Percentiles rank a stretch among this genome's conserved stretches.
phyloP scores from a whole-genome alignment of 2,113 vertebrate genomes.

The Zosterops borbonicus region DNA sequence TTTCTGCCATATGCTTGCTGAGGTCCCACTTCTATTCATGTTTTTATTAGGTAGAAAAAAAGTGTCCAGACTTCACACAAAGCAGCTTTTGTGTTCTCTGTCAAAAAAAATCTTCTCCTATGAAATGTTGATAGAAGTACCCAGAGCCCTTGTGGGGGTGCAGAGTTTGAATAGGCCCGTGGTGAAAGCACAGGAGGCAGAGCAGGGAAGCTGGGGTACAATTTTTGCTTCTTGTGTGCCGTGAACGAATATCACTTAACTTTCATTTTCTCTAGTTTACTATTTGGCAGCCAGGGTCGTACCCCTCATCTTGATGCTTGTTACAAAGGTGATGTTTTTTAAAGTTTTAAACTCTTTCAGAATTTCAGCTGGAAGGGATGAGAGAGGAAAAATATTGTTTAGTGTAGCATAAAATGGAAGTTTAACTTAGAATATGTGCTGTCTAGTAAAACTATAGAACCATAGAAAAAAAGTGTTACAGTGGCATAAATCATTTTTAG shows the following conservation, averaged over 20 bases:
- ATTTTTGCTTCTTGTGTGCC: neutral
- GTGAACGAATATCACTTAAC: neutral
- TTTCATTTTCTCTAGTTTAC: neutral
- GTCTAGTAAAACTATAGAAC: conserved; percentile 46
- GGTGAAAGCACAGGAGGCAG: neutral
- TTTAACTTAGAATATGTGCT: neutral
- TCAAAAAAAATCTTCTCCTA: conserved; percentile 73
- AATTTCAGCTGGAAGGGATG: neutral
- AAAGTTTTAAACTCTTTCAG: neutral
- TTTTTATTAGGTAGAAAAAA: conserved; percentile 70
- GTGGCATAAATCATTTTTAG: conserved; percentile 60
- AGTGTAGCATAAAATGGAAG: conserved; percentile 20
- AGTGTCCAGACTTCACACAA: conserved; percentile 70
- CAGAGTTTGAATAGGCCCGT: conserved; percentile 25
- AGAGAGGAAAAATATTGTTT: neutral
- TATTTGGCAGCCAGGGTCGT: neutral
- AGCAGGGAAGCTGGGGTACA: neutral
- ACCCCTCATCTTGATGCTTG: neutral
- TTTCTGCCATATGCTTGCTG: conserved; percentile 69
- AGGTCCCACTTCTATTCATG: conserved; percentile 66
- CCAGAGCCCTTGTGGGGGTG: conserved; percentile 45
- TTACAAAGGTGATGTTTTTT: neutral
- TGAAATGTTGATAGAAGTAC: conserved; percentile 63
- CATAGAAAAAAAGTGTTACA: conserved; percentile 63
- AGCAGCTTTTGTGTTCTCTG: conserved; percentile 72